Evolutionary conservation across 2,113 vertebrate genomes (phyloP).

Genomic region (Notarius lentiginosus): DNA sequence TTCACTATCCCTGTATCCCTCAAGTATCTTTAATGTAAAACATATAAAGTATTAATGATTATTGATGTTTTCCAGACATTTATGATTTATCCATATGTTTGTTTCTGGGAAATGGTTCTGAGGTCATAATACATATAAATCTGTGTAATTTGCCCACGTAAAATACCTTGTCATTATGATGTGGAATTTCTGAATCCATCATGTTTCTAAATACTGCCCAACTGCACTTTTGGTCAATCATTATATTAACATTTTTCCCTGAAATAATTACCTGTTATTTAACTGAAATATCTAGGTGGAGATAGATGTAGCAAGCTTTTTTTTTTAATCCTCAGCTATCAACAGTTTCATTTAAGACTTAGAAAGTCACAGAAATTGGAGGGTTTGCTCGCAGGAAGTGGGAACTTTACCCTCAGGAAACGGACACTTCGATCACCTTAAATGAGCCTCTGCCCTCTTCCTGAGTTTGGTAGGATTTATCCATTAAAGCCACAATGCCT

Average conservation of each 20-base stretch:
- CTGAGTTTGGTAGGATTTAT: slow-evolving; percentile 68
- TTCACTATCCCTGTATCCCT: slow-evolving; percentile 8
- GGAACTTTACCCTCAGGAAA: slow-evolving; percentile 45
- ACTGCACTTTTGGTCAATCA: background rate
- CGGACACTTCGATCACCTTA: slow-evolving; percentile 45
- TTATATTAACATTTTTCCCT: background rate
- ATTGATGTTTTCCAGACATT: slow-evolving; percentile 17
- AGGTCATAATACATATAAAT: background rate
- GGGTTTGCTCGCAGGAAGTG: background rate
- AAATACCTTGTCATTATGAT: background rate
- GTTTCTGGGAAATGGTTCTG: background rate
- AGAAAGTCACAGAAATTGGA: background rate
- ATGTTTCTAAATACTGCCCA: background rate
- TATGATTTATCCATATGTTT: slow-evolving; percentile 21
- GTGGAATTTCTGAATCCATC: slow-evolving; percentile 15
- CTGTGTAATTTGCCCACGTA: background rate
- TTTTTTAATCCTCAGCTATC: background rate
- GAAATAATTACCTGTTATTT: background rate
- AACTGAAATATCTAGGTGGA: background rate
- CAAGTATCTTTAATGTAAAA: slow-evolving; percentile 3
- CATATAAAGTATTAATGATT: slow-evolving; percentile 13
- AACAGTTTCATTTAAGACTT: background rate
- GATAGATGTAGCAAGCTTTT: background rate
- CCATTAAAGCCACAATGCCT: slow-evolving; percentile 57
- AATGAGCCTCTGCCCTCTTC: slow-evolving; percentile 42